Evolutionary conservation across 1,140 invertebrate species (phyloP).

Genomic region (Sminthurides bifidus): DNA sequence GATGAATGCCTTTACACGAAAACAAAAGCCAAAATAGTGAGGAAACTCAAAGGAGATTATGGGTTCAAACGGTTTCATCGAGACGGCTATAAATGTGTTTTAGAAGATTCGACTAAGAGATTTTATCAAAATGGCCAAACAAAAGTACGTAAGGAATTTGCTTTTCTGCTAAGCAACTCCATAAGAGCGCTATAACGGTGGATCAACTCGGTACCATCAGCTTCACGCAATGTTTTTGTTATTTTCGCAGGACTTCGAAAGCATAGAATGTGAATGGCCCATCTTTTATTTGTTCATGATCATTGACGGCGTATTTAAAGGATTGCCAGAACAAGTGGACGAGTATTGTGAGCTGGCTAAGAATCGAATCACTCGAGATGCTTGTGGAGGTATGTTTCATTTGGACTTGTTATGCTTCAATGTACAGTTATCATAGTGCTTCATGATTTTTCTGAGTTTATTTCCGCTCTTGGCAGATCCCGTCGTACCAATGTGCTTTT

Average conservation of each 20-base stretch:
- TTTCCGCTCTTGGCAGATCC: slow-evolving; percentile 49
- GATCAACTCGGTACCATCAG: too few species aligned
- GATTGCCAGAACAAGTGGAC: slow-evolving; percentile 78
- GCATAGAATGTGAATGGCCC: slow-evolving; percentile 96
- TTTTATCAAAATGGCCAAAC: slow-evolving; percentile 59
- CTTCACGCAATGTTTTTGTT: slow-evolving; percentile 1
- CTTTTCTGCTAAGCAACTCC: too few species aligned
- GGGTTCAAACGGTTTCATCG: slow-evolving; percentile 91
- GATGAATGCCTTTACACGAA: slow-evolving; percentile 73
- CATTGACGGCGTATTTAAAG: slow-evolving; percentile 85
- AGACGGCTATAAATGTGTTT: slow-evolving; percentile 82
- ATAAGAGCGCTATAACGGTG: too few species aligned
- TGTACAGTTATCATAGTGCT: background rate
- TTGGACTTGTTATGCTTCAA: slow-evolving; percentile 3
- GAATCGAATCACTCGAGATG: slow-evolving; percentile 59
- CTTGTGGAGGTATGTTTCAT: slow-evolving; percentile 57
- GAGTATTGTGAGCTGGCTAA: slow-evolving; percentile 79
- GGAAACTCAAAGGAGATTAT: slow-evolving; percentile 73
- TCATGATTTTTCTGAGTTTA: slow-evolving; percentile 11
- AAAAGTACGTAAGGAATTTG: slow-evolving; percentile 41
- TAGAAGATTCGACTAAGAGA: slow-evolving; percentile 67
- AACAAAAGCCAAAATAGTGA: slow-evolving; percentile 77
- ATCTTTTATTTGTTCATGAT: slow-evolving; percentile 91
- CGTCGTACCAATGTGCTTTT: slow-evolving; percentile 77
- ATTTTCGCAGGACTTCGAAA: slow-evolving; percentile 70